Base-by-base conservation (phyloP, 64 coral and sea anemone species). In the Stichodactyla mertensii region DNA sequence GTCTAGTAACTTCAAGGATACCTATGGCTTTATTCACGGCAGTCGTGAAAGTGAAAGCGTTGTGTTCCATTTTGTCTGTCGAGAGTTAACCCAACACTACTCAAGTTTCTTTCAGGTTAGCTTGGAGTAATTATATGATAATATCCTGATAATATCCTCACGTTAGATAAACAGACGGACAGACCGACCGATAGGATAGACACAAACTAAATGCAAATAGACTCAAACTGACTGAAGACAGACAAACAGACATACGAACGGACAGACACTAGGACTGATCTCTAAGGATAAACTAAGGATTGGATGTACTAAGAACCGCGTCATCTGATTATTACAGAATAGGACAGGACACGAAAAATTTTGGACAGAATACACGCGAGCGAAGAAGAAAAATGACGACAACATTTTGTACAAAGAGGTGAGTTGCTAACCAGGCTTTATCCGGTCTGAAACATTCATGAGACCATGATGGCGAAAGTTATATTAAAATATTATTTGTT, bases 1-100 rank as follows among this genome's bases (percentile, higher is more conserved):
- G 13, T 96, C 91, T 16, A 61, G 86, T 70, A 93, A 78, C 52
- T 96, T 96, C 81, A 93, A 82, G 51, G 94, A 96, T 87, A 88
- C 87, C 55, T 96, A 93, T 90, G 94, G 94, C 4, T 96, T 96
- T 64, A 87, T 96, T 84, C 91, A 79, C 58, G 94, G 94, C 26
- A 83, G 85, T 57, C 70, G 94, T 77, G 94, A 96, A 11, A 96
- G 94, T 86, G 94, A 96, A 70, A 96, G 94, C 61, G 94, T 92
- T 52, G 64, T 96, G 10, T 96, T 96, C 56, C 94, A 96, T 27
- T 96, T 83, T 77, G 79, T 93, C 54, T 96, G 94, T 64, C 58
- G 94, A 36, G 94, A 96, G 66, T 80, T 96, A 22, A 96, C 91
- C 4, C 91, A 93, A 52, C 91, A 96, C 71, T 96, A 96, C 57